These are phyloP conservation scores for Phenganax subtilis DNA, from an alignment of 92 coral and sea anemone genomes.

Conservation along the genomic window DNA sequence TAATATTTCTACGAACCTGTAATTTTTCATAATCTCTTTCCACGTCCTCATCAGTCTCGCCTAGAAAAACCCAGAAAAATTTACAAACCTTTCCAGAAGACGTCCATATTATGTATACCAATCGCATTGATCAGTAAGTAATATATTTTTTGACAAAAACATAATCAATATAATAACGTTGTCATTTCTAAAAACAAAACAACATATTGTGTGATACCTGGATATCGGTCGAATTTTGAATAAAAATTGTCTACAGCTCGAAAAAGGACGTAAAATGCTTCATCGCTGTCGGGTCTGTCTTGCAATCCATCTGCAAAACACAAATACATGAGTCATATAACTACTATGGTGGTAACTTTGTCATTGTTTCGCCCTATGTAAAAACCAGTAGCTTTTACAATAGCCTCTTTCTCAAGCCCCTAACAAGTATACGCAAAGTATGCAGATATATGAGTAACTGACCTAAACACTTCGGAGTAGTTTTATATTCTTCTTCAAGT, in stretches of 20 bases:
- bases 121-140: neutral
- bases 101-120: neutral
- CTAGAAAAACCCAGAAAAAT: slow-evolving; percentile 37
- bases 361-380: no score
- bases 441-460: neutral
- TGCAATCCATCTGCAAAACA: slow-evolving; percentile 53
- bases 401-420: no score
- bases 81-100: neutral
- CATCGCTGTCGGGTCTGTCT: slow-evolving; percentile 87
- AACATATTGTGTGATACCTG: slow-evolving; percentile 54
- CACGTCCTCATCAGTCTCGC: slow-evolving; percentile 85
- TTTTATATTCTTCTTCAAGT: slow-evolving; percentile 69
- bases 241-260: slow-evolving; percentile 86
- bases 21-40: slow-evolving; percentile 90
- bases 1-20: slow-evolving; percentile 53
- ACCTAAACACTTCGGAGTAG: slow-evolving; percentile 41
- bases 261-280: slow-evolving; percentile 71
- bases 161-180: no score
- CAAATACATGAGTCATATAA: neutral
- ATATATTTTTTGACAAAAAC: no score
- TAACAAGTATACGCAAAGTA: neutral
- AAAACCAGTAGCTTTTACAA: no score
- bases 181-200: no score
- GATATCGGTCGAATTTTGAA: slow-evolving; percentile 72
- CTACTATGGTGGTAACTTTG: no score